phyloP scores from a whole-genome alignment of 2,888 invertebrate species.

The Lydus trimaculatus region DNA sequence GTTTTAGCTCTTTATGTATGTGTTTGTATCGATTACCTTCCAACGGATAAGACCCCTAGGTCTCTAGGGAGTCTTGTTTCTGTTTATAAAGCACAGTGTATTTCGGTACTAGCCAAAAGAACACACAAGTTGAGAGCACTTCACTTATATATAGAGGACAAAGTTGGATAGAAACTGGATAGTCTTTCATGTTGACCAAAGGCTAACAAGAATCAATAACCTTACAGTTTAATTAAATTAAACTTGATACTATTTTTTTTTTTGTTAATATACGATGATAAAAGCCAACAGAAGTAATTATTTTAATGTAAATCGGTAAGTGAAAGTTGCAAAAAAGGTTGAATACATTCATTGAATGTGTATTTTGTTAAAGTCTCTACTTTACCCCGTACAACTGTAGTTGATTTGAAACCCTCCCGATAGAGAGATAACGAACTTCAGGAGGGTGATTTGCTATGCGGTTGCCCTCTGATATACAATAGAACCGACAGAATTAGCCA shows the following conservation, averaged over 20 bases:
- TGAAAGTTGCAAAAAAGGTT: background rate
- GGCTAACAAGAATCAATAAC: constrained; percentile 9
- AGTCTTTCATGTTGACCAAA: constrained; percentile 43
- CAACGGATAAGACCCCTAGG: constrained; percentile 50
- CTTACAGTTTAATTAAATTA: background rate
- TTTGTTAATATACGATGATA: background rate
- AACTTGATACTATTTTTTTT: background rate
- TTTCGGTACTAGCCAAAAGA: constrained; percentile 48
- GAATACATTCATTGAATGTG: background rate
- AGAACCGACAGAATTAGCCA: constrained; percentile 60
- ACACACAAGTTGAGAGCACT: constrained; percentile 48
- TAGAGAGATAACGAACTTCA: constrained; percentile 52
- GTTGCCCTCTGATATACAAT: constrained; percentile 61
- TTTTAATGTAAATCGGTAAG: constrained; percentile 1
- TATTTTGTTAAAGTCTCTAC: background rate
- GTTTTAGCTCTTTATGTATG: background rate
- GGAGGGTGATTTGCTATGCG: constrained; percentile 60
- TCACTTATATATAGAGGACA: constrained; percentile 21
- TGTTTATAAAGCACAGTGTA: constrained; percentile 50
- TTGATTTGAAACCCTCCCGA: constrained; percentile 28
- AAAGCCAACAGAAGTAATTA: background rate
- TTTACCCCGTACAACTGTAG: background rate
- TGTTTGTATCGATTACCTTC: constrained; percentile 51
- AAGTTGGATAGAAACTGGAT: constrained; percentile 26
- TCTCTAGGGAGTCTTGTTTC: constrained; percentile 55